Evolutionary conservation across 2,113 vertebrate species (phyloP).

Genomic region (Tauraco erythrolophus): DNA sequence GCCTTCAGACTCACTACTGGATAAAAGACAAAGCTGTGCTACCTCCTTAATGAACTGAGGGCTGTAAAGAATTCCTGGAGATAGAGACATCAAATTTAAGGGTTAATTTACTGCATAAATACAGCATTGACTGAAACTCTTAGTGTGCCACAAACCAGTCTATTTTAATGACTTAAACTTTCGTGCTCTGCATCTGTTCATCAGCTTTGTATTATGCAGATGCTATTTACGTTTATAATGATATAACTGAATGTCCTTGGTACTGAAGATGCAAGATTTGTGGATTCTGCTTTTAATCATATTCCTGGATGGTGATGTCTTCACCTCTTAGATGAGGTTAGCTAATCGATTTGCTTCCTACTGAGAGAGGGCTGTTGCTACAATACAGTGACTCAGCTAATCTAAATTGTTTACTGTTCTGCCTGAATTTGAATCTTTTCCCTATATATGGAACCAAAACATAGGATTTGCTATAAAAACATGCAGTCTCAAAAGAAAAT

Average conservation of each 20-base stretch:
- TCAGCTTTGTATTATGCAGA: not conserved
- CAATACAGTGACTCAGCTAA: slow-evolving; percentile 27
- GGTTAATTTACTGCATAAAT: not conserved
- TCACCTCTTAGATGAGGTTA: not conserved
- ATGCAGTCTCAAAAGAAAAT: not conserved
- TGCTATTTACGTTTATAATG: not conserved
- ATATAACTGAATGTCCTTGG: not conserved
- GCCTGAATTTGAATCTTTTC: not conserved
- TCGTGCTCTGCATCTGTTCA: not conserved
- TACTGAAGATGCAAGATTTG: not conserved
- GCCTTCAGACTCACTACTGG: not conserved
- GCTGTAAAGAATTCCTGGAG: not conserved
- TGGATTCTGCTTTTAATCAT: not conserved
- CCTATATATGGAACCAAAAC: not conserved
- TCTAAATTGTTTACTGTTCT: not conserved
- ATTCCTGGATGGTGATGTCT: not conserved
- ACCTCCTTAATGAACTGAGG: not conserved
- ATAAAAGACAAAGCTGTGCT: not conserved
- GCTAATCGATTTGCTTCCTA: not conserved
- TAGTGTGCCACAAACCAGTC: not conserved
- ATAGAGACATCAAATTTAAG: not conserved
- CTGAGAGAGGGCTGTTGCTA: not conserved
- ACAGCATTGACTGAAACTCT: not conserved
- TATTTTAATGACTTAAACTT: slow-evolving; percentile 22
- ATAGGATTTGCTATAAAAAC: not conserved